A percentile compares a stretch with the other conserved stretches of the same genome.
phyloP scores from a whole-genome alignment of 2,888 invertebrate species.

The Fragum sueziense region DNA sequence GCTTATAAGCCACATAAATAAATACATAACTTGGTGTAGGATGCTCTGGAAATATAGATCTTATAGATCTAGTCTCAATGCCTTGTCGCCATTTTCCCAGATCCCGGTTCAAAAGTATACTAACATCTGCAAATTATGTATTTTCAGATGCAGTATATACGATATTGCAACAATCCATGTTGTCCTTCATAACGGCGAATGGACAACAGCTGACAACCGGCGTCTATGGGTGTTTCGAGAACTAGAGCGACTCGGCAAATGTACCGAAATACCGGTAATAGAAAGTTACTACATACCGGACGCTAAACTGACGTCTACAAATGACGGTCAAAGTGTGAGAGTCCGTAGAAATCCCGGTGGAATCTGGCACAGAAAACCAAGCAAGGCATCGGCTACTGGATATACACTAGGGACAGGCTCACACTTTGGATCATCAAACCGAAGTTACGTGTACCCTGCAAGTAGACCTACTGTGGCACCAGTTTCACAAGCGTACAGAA shows the following conservation, averaged over 20 bases:
- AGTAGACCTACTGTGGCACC: neutral
- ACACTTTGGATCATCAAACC: too few species aligned
- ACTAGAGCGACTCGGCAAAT: constrained; percentile 37
- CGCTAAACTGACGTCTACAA: constrained; percentile 38
- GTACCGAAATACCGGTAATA: constrained; percentile 13
- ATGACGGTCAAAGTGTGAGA: constrained; percentile 24
- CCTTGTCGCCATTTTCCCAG: too few species aligned
- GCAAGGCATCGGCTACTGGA: neutral
- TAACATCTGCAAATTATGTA: too few species aligned
- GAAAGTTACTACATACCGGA: constrained; percentile 24
- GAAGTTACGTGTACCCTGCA: too few species aligned
- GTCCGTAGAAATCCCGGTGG: constrained; percentile 33
- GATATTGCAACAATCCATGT: constrained; percentile 35
- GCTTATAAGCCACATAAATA: too few species aligned
- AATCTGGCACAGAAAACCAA: constrained; percentile 18
- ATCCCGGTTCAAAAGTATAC: too few species aligned
- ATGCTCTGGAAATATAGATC: too few species aligned
- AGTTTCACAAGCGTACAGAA: neutral
- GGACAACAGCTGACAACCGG: constrained; percentile 38
- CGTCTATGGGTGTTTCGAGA: constrained; percentile 42
- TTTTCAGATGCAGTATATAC: constrained; percentile 22
- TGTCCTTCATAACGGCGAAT: constrained; percentile 20
- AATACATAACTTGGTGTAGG: too few species aligned
- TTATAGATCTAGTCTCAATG: too few species aligned
- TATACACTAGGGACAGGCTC: too few species aligned